phyloP scores from a whole-genome alignment of 1,140 invertebrate genomes.

The Platorchestia sp. region DNA sequence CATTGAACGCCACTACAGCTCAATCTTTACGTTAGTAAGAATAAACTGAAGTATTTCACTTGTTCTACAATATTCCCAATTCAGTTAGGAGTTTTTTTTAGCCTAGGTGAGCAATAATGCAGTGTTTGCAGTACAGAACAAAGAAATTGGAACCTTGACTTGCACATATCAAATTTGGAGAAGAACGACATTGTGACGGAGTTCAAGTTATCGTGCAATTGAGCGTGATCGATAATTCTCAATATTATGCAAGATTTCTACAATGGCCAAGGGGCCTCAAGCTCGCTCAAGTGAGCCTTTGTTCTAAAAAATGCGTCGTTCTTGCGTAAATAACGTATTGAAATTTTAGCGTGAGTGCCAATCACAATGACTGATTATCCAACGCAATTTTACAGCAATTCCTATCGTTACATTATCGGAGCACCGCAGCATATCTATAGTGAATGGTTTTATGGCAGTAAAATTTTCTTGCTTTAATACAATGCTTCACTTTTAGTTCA shows the following conservation, averaged over 20 bases:
- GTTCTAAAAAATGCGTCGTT: slow-evolving; percentile 35
- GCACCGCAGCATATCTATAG: not conserved
- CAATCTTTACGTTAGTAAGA: not conserved
- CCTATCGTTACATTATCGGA: not conserved
- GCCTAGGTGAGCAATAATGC: not conserved
- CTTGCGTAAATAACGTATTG: slow-evolving; percentile 30
- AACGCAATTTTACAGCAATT: not conserved
- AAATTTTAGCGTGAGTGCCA: not conserved
- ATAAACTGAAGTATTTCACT: not conserved
- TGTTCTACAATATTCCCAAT: not conserved
- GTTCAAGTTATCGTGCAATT: not conserved
- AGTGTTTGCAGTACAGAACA: not conserved
- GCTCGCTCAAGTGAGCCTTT: not conserved
- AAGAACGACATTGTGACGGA: not conserved
- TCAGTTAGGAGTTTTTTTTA: not conserved
- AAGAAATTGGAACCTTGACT: not conserved
- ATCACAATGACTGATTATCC: not conserved
- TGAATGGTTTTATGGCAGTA: not conserved
- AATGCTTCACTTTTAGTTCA: not conserved
- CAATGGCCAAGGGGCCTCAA: not conserved
- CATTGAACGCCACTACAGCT: not conserved
- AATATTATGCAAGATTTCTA: not conserved
- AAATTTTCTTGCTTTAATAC: not conserved
- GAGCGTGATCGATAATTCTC: not conserved
- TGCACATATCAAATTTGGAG: not conserved